Percentiles rank a stretch among this genome's conserved stretches.
Evolutionary conservation across 2,797 vertebrate species (phyloP).

Genomic region (Hafferia zeledoni): DNA sequence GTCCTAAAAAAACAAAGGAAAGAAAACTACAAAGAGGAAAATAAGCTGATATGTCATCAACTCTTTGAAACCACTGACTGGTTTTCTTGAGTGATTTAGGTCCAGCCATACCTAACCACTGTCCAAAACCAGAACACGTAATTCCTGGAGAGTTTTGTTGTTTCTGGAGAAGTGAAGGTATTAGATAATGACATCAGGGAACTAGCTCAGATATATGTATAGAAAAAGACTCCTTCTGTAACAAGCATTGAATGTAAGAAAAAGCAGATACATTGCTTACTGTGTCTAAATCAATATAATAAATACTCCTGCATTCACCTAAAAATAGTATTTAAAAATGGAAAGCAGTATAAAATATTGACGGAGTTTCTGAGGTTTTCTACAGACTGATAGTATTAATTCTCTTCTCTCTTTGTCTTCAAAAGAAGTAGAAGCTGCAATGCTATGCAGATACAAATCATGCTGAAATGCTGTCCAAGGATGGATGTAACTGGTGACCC

Average conservation of each 20-base stretch:
- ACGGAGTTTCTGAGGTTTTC: background rate
- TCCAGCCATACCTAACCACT: background rate
- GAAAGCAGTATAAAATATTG: background rate
- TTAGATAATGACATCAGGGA: background rate
- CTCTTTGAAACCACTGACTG: background rate
- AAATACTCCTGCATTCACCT: background rate
- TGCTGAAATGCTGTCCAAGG: background rate
- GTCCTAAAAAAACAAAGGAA: background rate
- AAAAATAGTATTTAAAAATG: background rate
- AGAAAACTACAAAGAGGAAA: background rate
- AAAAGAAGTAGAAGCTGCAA: background rate
- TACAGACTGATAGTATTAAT: background rate
- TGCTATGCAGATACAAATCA: background rate
- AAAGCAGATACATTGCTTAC: background rate
- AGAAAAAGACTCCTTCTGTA: background rate
- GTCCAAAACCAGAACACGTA: background rate
- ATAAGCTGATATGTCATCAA: background rate
- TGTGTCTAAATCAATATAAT: background rate
- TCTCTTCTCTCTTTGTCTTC: background rate
- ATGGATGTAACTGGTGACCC: background rate
- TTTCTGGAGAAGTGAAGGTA: background rate
- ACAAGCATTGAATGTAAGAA: background rate
- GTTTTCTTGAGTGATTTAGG: background rate
- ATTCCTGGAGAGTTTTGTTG: background rate
- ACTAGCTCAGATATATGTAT: background rate